phyloP scores from a whole-genome alignment of 2,797 vertebrate species.

The Simalia tracyae region DNA sequence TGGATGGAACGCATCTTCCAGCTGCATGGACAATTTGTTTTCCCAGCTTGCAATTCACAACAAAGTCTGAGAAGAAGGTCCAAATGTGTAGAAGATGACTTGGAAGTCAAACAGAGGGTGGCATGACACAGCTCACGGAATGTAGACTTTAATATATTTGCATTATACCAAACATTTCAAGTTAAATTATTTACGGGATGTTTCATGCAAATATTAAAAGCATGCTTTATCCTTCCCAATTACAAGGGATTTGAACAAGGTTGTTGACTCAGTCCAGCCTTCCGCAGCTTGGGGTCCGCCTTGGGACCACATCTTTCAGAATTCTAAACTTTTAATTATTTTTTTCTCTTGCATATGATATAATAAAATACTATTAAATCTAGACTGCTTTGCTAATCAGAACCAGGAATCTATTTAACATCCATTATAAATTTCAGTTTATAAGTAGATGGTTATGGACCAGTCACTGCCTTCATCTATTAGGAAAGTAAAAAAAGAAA shows the following conservation, averaged over 20 bases:
- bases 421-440: constrained; percentile 50
- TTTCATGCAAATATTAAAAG: background rate
- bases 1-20: background rate
- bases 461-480: constrained; percentile 25
- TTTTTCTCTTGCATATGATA: background rate
- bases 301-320: constrained; percentile 6
- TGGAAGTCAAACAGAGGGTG: background rate
- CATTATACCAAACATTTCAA: background rate
- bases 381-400: constrained; percentile 35
- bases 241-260: background rate
- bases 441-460: constrained; percentile 37
- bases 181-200: background rate
- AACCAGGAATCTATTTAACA: constrained; percentile 41
- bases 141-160: background rate
- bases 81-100: background rate
- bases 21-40: background rate
- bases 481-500: constrained; percentile 33
- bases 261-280: background rate
- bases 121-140: background rate
- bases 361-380: constrained; percentile 31
- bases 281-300: background rate
- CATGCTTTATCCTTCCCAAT: background rate
- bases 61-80: background rate
- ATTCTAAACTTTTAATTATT: constrained; percentile 29
- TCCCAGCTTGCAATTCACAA: background rate